A percentile compares a stretch with the other conserved stretches of the same genome.
Conservation (phyloP, 2,888 invertebrate species). For the Phengaris arion region DNA sequence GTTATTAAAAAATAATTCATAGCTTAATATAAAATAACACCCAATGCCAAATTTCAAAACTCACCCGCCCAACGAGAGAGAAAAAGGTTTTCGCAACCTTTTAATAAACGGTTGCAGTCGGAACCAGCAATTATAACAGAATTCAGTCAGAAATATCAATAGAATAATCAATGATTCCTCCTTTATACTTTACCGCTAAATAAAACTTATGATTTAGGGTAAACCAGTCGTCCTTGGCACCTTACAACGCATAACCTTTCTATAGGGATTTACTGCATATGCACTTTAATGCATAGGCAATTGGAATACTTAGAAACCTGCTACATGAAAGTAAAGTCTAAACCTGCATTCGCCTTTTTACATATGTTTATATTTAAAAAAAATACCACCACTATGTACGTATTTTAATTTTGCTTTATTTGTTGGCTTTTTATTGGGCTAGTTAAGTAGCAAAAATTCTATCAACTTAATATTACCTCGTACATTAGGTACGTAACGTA, state of each 20-base stretch:
- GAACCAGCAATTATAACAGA: slow-evolving; percentile 66
- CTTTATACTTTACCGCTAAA: slow-evolving; percentile 28
- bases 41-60: slow-evolving; percentile 45
- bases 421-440: too few relatives aligned
- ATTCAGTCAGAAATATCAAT: slow-evolving; percentile 61
- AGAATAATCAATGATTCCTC: slow-evolving; percentile 59
- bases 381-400: too few relatives aligned
- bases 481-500: too few relatives aligned
- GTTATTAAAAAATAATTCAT: slow-evolving; percentile 21
- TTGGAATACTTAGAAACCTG: too few relatives aligned
- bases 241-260: not conserved
- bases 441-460: too few relatives aligned
- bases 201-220: not conserved
- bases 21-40: slow-evolving; percentile 29
- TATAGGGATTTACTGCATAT: too few relatives aligned
- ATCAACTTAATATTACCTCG: too few relatives aligned
- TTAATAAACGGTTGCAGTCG: slow-evolving; percentile 58
- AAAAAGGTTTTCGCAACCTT: slow-evolving; percentile 72
- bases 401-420: too few relatives aligned
- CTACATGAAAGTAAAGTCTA: too few relatives aligned
- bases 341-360: too few relatives aligned
- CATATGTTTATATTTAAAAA: too few relatives aligned
- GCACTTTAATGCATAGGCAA: too few relatives aligned
- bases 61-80: slow-evolving; percentile 58
- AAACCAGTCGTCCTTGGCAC: not conserved